A percentile compares a stretch with the other conserved stretches of the same genome.
These are phyloP conservation scores for Bombus consobrinus DNA, from an alignment of 1,140 invertebrate genomes.

Conservation along the genomic window DNA sequence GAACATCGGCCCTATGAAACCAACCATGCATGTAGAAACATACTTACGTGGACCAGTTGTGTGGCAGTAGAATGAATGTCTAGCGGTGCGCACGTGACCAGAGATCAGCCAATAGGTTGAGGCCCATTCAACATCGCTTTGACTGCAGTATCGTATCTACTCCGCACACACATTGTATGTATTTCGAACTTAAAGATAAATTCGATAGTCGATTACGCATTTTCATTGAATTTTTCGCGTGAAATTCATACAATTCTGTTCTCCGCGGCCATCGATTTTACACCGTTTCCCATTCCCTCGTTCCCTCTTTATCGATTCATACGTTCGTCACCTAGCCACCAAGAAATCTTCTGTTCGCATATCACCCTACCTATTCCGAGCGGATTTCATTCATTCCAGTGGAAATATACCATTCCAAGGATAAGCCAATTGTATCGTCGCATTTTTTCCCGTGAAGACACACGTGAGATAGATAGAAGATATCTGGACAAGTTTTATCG, in stretches of 20 bases:
- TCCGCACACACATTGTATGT: not conserved
- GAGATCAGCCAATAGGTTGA: slow-evolving; percentile 66
- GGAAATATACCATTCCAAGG: not conserved
- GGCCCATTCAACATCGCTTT: slow-evolving; percentile 65
- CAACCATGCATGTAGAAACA: slow-evolving; percentile 48
- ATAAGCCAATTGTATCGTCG: slow-evolving; percentile 9
- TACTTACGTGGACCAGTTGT: slow-evolving; percentile 60
- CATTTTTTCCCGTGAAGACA: not conserved
- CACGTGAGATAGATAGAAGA: not conserved
- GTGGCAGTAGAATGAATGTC: slow-evolving; percentile 66
- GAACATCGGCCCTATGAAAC: slow-evolving; percentile 13
- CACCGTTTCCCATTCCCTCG: too few relatives aligned
- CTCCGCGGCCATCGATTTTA: not conserved
- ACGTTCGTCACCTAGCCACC: not conserved
- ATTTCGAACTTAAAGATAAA: slow-evolving; percentile 22
- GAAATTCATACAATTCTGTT: not conserved
- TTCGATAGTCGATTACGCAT: not conserved
- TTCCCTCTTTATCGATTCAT: slow-evolving; percentile 1
- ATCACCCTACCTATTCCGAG: not conserved
- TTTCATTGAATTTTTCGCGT: not conserved
- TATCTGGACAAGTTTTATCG: not conserved
- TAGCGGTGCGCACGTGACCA: slow-evolving; percentile 66
- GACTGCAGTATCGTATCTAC: slow-evolving; percentile 50
- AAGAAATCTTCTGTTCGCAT: not conserved
- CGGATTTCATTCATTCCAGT: not conserved